These are phyloP conservation scores for Callospermophilus lateralis DNA, from an alignment of 2,113 vertebrate genomes.

Conservation along the genomic window DNA sequence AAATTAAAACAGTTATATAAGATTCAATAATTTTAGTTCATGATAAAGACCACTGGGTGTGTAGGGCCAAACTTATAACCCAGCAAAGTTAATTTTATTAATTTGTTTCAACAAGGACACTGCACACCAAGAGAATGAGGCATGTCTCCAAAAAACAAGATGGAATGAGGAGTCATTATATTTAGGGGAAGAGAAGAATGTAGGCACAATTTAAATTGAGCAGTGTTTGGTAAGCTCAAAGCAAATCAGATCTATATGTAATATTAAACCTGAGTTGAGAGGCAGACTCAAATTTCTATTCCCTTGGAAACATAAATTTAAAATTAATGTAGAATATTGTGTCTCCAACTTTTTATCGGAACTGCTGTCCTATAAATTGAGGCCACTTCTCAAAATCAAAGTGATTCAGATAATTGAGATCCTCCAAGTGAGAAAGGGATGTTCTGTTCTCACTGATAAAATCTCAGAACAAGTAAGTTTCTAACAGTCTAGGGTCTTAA, in stretches of 20 bases:
- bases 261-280: background rate
- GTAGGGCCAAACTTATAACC: background rate
- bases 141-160: background rate
- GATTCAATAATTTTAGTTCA: background rate
- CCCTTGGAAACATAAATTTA: conserved; percentile 10
- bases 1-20: conserved; percentile 3
- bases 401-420: background rate
- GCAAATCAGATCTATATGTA: background rate
- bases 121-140: background rate
- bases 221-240: background rate
- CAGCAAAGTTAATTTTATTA: conserved; percentile 19
- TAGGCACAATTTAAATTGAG: conserved; percentile 53
- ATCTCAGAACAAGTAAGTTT: background rate
- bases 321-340: conserved; percentile 31
- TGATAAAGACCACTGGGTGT: background rate
- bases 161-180: background rate
- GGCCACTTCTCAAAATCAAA: background rate
- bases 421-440: background rate
- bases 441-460: conserved; percentile 16
- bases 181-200: background rate
- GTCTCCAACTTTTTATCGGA: background rate
- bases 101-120: conserved; percentile 20
- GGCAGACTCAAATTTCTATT: background rate
- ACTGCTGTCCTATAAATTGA: background rate
- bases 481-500: background rate